Percentiles rank a stretch among this genome's conserved stretches.
These are phyloP conservation scores for Pocillopora grandis DNA, from an alignment of 92 coral and sea anemone genomes.

Conservation along the genomic window DNA sequence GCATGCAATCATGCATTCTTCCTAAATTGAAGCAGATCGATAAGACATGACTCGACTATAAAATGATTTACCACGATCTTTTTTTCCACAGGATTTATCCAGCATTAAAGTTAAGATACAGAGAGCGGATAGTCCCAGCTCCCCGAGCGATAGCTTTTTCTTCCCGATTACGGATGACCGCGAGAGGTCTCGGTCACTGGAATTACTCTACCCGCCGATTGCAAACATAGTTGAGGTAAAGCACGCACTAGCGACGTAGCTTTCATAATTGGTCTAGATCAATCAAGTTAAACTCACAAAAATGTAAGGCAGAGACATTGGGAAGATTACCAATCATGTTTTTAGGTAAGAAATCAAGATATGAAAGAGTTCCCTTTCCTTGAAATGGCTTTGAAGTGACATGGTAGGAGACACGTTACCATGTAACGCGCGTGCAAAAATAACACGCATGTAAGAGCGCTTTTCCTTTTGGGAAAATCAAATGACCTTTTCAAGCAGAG, in stretches of 20 bases:
- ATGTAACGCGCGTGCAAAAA: not conserved
- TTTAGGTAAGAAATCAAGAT: too few relatives aligned
- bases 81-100: conserved; percentile 59
- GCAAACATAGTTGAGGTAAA: conserved; percentile 79
- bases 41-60: too few relatives aligned
- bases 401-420: too few relatives aligned
- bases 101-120: conserved; percentile 70
- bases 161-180: conserved; percentile 36
- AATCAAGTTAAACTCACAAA: too few relatives aligned
- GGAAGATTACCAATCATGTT: too few relatives aligned
- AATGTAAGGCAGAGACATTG: too few relatives aligned
- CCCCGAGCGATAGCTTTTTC: conserved; percentile 7
- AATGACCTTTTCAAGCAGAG: too few relatives aligned
- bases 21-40: too few relatives aligned
- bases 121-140: conserved; percentile 36
- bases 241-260: not conserved
- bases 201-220: conserved; percentile 80
- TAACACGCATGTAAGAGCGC: not conserved
- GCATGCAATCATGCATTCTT: too few relatives aligned
- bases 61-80: not conserved
- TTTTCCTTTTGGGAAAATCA: not conserved
- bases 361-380: too few relatives aligned
- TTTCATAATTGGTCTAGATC: not conserved
- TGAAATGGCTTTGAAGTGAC: too few relatives aligned
- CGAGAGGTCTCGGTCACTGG: conserved; percentile 71